A percentile compares a stretch with the other conserved stretches of the same genome.
Conservation (phyloP, 2,797 vertebrate genomes). For the Sebastes reedi region DNA sequence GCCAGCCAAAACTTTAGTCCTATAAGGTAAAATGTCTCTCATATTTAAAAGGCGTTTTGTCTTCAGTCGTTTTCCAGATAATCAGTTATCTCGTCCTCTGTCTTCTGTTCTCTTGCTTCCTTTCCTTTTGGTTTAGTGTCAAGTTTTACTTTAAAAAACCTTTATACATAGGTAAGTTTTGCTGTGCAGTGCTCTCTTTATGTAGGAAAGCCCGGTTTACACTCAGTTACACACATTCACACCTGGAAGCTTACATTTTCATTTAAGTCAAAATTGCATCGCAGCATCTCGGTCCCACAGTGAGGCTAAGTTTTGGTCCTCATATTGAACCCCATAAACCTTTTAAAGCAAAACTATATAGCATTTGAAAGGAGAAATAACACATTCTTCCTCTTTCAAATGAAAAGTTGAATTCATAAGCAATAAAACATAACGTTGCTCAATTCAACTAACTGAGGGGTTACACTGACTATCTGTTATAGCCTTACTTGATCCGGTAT, state of each 20-base stretch:
- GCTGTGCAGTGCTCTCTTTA: not conserved
- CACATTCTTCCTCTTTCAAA: not conserved
- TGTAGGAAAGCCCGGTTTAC: not conserved
- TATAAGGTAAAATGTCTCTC: not conserved
- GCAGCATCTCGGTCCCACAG: no score
- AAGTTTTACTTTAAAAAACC: not conserved
- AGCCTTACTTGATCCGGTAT: not conserved
- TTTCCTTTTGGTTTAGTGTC: not conserved
- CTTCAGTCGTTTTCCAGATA: not conserved
- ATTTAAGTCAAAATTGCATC: not conserved
- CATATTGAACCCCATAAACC: not conserved
- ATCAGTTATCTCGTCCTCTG: not conserved
- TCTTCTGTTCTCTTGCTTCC: not conserved
- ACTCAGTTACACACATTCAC: not conserved
- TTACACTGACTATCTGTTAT: not conserved
- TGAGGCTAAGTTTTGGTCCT: not conserved
- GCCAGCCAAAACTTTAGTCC: not conserved
- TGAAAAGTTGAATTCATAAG: not conserved
- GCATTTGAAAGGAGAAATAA: not conserved
- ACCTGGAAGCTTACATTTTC: not conserved
- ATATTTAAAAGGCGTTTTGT: rapidly evolving
- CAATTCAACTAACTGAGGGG: not conserved
- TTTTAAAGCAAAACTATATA: not conserved
- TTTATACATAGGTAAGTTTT: not conserved
- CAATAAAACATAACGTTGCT: not conserved